Evolutionary conservation across 1,140 invertebrate genomes (phyloP), one percentile per base, ranked within the genome.

Genomic region (Heliothis subflexa): DNA sequence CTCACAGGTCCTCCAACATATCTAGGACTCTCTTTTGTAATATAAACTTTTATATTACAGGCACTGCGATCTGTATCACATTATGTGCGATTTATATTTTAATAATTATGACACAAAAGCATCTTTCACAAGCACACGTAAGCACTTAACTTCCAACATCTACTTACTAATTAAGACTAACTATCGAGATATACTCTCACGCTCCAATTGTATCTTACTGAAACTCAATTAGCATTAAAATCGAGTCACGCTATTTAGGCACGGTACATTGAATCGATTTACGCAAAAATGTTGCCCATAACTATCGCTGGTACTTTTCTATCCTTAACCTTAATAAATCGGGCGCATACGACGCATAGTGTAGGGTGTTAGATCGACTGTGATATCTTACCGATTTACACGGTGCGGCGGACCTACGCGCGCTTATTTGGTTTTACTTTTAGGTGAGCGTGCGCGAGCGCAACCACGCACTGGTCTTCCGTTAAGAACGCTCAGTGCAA

Each of bases 251-350:
- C 84, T 81, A 81, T 75, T 47, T 73, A 59, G 16, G 62, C 83
- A 84, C 79, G 79, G 70, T 83, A 85, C 82, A 81, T 66, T 81
- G 80, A 86, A 91, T 89, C 82, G 84, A 85, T 88, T 88, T 86
- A 83, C 84, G 75, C 85, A 85, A 88, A 87, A 89, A 83, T 81
- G 78, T 50, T 78, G 68, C 78, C 70, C 59, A 86, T 89, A 82
- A 85, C 85, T 89, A 86, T 84, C 71, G 72, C 80, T 59, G 57
- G 71, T 73, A 78, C 78, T 86, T 86, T 88, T 82, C 83, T 88
- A 92, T 92, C 92, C 91, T 93, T 92, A 90, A 92, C 91, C 91
- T 93, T 92, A 91, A 90, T 89, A 87, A 81, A 82, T 79, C 81
- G 62, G 45, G 25, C 68, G 59, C 61, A 79, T 82, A 71, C 80